Percentiles rank a stretch among this genome's conserved stretches.
Evolutionary conservation across 2,113 vertebrate genomes (phyloP).

Genomic region (Menura novaehollandiae): DNA sequence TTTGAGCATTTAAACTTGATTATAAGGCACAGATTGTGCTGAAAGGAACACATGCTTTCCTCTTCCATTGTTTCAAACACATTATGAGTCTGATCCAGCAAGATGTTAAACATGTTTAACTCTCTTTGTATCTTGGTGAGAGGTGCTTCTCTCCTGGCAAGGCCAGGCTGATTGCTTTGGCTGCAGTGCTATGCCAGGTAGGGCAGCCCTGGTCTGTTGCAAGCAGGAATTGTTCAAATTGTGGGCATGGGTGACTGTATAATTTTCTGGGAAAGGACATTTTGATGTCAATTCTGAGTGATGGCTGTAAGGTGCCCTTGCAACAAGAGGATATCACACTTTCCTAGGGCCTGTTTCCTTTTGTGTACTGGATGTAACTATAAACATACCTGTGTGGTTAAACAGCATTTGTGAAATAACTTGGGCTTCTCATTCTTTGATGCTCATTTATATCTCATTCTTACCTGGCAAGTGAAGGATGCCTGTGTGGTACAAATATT

Average conservation of each 20-base stretch:
- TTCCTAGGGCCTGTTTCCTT: background rate
- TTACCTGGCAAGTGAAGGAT: background rate
- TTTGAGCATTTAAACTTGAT: slow-evolving; percentile 10
- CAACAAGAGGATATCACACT: background rate
- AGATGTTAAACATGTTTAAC: background rate
- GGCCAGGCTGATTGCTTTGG: background rate
- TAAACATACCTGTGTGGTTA: background rate
- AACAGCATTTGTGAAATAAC: background rate
- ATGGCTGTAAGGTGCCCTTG: background rate
- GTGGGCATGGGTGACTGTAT: background rate
- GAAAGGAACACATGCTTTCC: background rate
- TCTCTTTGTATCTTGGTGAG: background rate
- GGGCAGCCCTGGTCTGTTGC: background rate
- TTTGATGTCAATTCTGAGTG: background rate
- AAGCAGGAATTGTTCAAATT: background rate
- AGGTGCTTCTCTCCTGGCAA: background rate
- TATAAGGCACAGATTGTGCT: slow-evolving; percentile 27
- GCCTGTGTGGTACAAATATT: background rate
- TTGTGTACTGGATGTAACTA: background rate
- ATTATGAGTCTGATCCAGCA: slow-evolving; percentile 12
- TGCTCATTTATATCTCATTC: background rate
- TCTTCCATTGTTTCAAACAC: slow-evolving; percentile 15
- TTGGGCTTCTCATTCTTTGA: background rate
- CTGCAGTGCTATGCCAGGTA: background rate
- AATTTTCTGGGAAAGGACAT: background rate